Conservation (phyloP, 2,888 invertebrate genomes). For the Alloscopus bannaensis region DNA sequence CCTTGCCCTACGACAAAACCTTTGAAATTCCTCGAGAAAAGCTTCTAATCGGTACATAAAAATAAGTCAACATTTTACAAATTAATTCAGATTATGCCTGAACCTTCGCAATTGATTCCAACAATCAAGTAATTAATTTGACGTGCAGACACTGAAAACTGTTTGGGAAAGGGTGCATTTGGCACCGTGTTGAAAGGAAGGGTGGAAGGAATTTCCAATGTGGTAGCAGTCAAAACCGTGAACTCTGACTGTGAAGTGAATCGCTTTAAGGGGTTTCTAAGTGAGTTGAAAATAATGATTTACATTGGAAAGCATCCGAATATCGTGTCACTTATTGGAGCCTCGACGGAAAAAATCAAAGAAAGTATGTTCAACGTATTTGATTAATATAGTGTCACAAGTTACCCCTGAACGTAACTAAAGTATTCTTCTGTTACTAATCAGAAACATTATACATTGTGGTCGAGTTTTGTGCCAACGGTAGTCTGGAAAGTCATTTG, state of each 20-base stretch:
- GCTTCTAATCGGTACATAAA: conserved; percentile 57
- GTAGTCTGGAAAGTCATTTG: conserved; percentile 63
- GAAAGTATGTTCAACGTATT: conserved; percentile 66
- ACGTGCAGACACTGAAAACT: conserved; percentile 62
- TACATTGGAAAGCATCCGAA: conserved; percentile 65
- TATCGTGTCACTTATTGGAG: conserved; percentile 62
- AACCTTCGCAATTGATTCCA: not conserved
- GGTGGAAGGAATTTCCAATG: conserved; percentile 52
- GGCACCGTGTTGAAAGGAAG: conserved; percentile 66
- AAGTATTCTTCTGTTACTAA: not conserved
- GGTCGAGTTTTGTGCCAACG: conserved; percentile 64
- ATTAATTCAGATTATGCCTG: not conserved
- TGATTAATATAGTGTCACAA: no score
- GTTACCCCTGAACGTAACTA: not conserved
- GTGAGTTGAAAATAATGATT: conserved; percentile 68
- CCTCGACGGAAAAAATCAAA: conserved; percentile 66
- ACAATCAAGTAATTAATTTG: not conserved
- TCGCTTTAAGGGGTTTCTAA: conserved; percentile 65
- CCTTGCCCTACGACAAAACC: conserved; percentile 65
- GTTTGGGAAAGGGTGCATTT: conserved; percentile 67
- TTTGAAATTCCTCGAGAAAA: conserved; percentile 66
- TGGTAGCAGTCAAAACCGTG: conserved; percentile 65
- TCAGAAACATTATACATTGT: conserved; percentile 66
- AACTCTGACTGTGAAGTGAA: conserved; percentile 60
- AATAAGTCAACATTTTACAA: not conserved